A percentile compares a stretch with the other conserved stretches of the same genome.
phyloP scores from a whole-genome alignment of 2,888 invertebrate species.

The Rhagium mordax region DNA sequence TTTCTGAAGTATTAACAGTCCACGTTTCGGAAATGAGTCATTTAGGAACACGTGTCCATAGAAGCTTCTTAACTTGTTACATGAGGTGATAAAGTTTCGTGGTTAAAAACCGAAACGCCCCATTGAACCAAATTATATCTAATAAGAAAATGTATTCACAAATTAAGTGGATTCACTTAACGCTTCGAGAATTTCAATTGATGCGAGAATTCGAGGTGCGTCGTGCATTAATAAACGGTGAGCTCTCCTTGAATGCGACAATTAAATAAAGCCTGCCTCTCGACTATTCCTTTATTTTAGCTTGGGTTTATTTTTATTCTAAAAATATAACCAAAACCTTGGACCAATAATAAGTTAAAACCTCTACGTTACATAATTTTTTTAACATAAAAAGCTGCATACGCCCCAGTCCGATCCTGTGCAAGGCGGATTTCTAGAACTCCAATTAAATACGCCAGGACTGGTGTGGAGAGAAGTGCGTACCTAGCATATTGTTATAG shows the following conservation, averaged over 20 bases:
- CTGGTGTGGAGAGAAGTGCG: slow-evolving; percentile 7
- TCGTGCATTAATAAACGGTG: neutral
- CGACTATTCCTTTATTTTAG: neutral
- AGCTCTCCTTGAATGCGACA: neutral
- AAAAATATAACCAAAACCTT: neutral
- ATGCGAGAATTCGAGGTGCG: neutral
- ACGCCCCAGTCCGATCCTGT: neutral
- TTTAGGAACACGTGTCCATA: too few relatives aligned
- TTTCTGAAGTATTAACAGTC: too few relatives aligned
- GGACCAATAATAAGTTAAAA: too few relatives aligned
- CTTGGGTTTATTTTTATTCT: neutral
- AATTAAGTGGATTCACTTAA: neutral
- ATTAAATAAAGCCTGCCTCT: neutral
- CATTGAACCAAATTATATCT: too few relatives aligned
- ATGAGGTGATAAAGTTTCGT: too few relatives aligned
- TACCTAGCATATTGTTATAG: slow-evolving; percentile 34
- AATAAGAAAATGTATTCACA: neutral
- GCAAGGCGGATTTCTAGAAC: neutral
- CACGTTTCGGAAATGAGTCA: too few relatives aligned
- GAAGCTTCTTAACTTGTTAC: too few relatives aligned
- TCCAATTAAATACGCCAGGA: neutral
- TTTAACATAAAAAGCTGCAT: too few relatives aligned
- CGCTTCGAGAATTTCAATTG: neutral
- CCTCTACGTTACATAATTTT: too few relatives aligned
- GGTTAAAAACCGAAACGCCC: too few relatives aligned